phyloP scores from a whole-genome alignment of 2,113 vertebrate genomes.

The Microtus montanus region DNA sequence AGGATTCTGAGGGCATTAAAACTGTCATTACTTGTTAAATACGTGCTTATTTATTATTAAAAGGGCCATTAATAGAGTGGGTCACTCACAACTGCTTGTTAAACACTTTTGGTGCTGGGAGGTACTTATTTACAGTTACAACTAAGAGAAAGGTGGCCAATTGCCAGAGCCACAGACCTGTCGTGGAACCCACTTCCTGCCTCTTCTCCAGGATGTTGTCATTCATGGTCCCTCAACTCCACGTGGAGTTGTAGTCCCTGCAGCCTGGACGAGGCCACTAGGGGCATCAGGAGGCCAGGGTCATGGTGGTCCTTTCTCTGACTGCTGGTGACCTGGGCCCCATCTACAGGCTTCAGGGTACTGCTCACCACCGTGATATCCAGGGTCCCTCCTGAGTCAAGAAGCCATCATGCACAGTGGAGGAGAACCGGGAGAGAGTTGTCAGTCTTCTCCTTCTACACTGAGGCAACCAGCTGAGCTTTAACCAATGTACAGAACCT shows the following conservation, averaged over 20 bases:
- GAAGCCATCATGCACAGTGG: accelerated
- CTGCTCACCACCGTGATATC: not conserved
- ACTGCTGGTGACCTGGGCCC: not conserved
- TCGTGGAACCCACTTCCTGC: not conserved
- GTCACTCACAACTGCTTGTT: conserved; percentile 61
- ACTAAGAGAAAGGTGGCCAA: conserved; percentile 33
- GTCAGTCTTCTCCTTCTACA: not conserved
- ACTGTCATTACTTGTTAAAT: conserved; percentile 66
- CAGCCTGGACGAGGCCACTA: not conserved
- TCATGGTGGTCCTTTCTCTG: not conserved
- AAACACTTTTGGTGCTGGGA: conserved; percentile 49
- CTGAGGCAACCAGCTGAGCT: not conserved
- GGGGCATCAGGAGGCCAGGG: not conserved
- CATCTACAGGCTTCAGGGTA: not conserved
- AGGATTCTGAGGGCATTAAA: conserved; percentile 58
- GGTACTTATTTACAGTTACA: conserved; percentile 58
- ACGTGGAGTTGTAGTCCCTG: not conserved
- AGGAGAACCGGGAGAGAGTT: accelerated
- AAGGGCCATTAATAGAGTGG: conserved; percentile 50
- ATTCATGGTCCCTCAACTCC: not conserved
- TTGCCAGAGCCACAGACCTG: not conserved
- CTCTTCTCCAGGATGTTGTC: not conserved
- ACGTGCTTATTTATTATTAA: conserved; percentile 77
- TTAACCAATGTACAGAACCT: not conserved
- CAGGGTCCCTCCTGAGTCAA: not conserved